phyloP scores from a whole-genome alignment of 2,888 invertebrate genomes.

The Cephus pulcher region DNA sequence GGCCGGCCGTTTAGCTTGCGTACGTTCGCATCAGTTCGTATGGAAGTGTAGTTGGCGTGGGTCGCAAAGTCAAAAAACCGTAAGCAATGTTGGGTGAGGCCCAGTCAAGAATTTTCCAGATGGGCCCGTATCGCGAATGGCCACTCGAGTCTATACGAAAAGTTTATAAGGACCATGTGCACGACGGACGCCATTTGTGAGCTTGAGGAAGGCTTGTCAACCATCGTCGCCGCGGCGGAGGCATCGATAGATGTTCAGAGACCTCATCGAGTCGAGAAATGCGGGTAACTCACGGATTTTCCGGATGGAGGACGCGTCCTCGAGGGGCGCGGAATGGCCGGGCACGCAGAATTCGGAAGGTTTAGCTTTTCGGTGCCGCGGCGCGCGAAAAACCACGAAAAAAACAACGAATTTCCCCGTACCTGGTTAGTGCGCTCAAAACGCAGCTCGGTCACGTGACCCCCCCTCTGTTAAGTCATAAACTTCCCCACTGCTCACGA shows the following conservation, averaged over 20 bases:
- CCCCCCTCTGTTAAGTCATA: constrained; percentile 37
- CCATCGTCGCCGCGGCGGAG: constrained; percentile 47
- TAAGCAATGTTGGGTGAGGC: neutral
- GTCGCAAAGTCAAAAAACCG: neutral
- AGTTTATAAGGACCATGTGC: constrained; percentile 53
- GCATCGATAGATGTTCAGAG: constrained; percentile 42
- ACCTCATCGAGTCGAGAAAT: constrained; percentile 42
- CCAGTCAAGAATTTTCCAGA: neutral
- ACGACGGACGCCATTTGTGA: constrained; percentile 60
- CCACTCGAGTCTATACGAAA: neutral
- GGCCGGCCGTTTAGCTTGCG: neutral
- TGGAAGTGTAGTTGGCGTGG: neutral
- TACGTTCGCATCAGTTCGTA: neutral
- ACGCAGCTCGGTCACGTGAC: constrained; percentile 79
- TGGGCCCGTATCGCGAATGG: neutral
- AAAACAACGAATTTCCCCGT: constrained; percentile 68
- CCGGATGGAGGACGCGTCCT: constrained; percentile 39
- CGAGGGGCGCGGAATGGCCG: constrained; percentile 36
- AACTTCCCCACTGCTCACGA: constrained; percentile 12
- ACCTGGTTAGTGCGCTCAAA: constrained; percentile 79
- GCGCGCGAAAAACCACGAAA: constrained; percentile 55
- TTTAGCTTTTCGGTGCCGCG: constrained; percentile 46
- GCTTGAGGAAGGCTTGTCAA: constrained; percentile 57
- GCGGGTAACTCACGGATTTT: constrained; percentile 48
- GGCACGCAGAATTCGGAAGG: constrained; percentile 43